Evolutionary conservation across 2,888 invertebrate genomes (phyloP), one percentile per base, ranked within the genome.

Genomic region (Laspeyria flexula): DNA sequence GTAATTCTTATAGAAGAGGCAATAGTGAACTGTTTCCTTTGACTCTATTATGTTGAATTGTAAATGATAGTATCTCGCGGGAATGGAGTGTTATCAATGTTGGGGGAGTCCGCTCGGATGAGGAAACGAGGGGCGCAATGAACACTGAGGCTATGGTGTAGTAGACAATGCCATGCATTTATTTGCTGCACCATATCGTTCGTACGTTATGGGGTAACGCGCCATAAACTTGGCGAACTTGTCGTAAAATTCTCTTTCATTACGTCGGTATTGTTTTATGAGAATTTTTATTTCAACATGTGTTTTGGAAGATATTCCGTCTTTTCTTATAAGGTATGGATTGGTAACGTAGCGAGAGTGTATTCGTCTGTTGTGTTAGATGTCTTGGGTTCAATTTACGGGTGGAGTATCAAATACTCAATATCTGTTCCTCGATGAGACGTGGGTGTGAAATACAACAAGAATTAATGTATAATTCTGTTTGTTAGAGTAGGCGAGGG

Each of bases 31-130:
- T 61, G 46, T 60, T 61, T 66, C 64, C 51, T 38, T 29, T 43
- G 53, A 30, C 39, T 55, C 43, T 50, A 66, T 58, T 58, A 62
- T 56, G 29, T 43, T 44, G 59, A 51, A 55, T 55, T 49, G 60
- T 60, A 57, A 64, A 67, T 64, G 61, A 60, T 46, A 50, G 54
- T 50, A 50, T 51, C 57, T 57, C 74, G 44, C 43, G 71, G 66
- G 73, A 71, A 64, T 62, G 58, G 42, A 54, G 56, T 54, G 65
- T 71, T 72, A 75, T 73, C 74, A 58, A 62, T 67, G 59, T 39
- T 53, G 23, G 56, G 55, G 69, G 60, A 68, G 62, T 67, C 55
- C 62, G 65, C 67, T 76, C 68, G 72, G 73, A 76, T 73, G 64
- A 53, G 62, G 54, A 56, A 70, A 68, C 62, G 60, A 55, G 55